These are phyloP conservation scores for Neodon shergylaensis DNA, from an alignment of 2,113 vertebrate genomes.

Conservation along the genomic window DNA sequence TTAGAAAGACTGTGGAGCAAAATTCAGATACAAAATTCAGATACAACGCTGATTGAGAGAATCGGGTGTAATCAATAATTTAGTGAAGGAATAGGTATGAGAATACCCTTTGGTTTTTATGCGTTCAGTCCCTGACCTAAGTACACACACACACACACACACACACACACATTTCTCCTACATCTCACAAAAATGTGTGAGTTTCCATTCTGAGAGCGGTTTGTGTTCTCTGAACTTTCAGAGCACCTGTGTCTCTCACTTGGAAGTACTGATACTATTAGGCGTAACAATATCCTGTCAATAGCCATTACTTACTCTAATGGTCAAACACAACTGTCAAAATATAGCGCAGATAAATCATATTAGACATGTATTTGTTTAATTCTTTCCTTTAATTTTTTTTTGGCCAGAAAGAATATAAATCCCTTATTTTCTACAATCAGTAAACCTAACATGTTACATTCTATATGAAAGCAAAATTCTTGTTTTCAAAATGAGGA, in stretches of 20 bases:
- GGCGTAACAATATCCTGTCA: background rate
- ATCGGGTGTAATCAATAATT: background rate
- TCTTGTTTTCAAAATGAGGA: background rate
- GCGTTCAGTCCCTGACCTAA: background rate
- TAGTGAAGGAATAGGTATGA: background rate
- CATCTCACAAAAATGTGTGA: background rate
- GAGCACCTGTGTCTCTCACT: background rate
- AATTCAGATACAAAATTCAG: background rate
- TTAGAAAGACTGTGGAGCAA: conserved; percentile 39
- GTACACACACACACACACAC: background rate
- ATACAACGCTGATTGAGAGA: background rate
- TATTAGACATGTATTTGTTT: background rate
- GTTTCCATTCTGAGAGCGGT: background rate
- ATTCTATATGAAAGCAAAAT: background rate
- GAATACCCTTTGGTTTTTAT: background rate
- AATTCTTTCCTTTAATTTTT: background rate
- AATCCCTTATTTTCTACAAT: background rate
- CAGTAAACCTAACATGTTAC: background rate
- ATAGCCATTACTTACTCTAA: background rate
- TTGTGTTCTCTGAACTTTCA: background rate
- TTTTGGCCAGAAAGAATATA: background rate
- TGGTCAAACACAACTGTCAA: background rate
- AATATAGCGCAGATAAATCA: background rate
- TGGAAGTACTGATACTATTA: background rate
- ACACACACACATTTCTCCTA: background rate